A percentile compares a stretch with the other conserved stretches of the same genome.
These are phyloP conservation scores for Corythornis madagascariensis DNA, from an alignment of 2,113 vertebrate species.

Conservation along the genomic window DNA sequence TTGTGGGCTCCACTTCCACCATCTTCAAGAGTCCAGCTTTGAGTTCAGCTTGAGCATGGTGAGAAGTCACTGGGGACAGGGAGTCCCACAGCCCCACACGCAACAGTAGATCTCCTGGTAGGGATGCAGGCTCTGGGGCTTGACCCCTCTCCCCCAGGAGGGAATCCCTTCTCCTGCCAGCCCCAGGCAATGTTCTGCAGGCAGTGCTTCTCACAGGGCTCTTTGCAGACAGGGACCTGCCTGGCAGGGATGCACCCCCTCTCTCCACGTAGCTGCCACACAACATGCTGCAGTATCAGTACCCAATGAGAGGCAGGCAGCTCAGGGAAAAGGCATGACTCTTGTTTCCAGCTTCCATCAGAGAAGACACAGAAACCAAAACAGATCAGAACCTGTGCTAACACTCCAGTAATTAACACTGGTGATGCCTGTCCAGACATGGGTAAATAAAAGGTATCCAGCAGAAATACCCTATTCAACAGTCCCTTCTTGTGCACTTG, in stretches of 20 bases:
- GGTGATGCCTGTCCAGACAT: rapidly evolving
- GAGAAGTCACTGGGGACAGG: not conserved
- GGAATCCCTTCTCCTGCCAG: not conserved
- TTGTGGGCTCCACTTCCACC: not conserved
- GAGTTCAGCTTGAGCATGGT: not conserved
- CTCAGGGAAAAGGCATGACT: not conserved
- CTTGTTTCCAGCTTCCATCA: conserved; percentile 44
- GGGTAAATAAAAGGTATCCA: conserved; percentile 42
- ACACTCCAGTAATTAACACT: conserved; percentile 56
- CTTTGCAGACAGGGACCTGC: not conserved
- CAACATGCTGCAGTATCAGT: not conserved
- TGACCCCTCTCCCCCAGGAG: not conserved
- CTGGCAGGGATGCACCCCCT: not conserved
- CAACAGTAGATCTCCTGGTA: not conserved
- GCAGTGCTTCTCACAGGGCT: not conserved
- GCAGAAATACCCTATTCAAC: conserved; percentile 33
- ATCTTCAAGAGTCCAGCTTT: not conserved
- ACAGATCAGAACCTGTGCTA: conserved; percentile 32
- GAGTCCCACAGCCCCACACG: not conserved
- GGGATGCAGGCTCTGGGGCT: not conserved
- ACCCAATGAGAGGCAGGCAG: not conserved
- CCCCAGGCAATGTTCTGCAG: not conserved
- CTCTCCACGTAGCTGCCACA: not conserved
- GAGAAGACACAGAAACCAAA: conserved; percentile 49
- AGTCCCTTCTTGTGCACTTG: not conserved